Percentiles rank a stretch among this genome's conserved stretches.
These are phyloP conservation scores for Acleris laterana DNA, from an alignment of 2,888 invertebrate genomes.

Conservation along the genomic window DNA sequence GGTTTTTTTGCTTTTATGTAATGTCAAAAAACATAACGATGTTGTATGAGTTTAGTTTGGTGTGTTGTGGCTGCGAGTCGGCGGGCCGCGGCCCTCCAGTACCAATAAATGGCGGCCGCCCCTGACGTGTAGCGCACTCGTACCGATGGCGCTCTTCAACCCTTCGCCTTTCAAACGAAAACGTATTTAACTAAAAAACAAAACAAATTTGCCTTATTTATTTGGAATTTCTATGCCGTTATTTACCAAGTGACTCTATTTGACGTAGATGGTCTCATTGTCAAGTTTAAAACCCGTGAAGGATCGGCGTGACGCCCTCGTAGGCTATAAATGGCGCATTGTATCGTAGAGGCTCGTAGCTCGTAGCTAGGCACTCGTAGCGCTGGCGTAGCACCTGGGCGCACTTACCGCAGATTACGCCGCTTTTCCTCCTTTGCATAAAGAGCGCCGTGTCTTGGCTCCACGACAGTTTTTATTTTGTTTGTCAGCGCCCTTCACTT, in stretches of 20 bases:
- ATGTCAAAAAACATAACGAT: not conserved
- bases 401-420: constrained; percentile 64
- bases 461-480: constrained; percentile 35
- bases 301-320: constrained; percentile 26
- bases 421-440: constrained; percentile 57
- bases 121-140: constrained; percentile 21
- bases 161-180: constrained; percentile 12
- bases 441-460: constrained; percentile 48
- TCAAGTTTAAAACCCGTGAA: constrained; percentile 31
- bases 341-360: constrained; percentile 39
- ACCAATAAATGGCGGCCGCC: not conserved
- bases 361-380: constrained; percentile 53
- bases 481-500: constrained; percentile 36
- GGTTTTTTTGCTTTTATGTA: not conserved
- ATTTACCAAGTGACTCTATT: constrained; percentile 14
- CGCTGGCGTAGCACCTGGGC: constrained; percentile 64
- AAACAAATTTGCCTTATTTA: not conserved
- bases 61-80: not conserved
- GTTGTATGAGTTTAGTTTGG: not conserved
- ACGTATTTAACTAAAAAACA: constrained; percentile 3
- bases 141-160: not conserved
- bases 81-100: not conserved
- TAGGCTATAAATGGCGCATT: constrained; percentile 37
- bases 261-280: constrained; percentile 19
- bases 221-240: not conserved